These are phyloP conservation scores for Uropsilus gracilis DNA, from an alignment of 2,113 vertebrate genomes.

Conservation along the genomic window DNA sequence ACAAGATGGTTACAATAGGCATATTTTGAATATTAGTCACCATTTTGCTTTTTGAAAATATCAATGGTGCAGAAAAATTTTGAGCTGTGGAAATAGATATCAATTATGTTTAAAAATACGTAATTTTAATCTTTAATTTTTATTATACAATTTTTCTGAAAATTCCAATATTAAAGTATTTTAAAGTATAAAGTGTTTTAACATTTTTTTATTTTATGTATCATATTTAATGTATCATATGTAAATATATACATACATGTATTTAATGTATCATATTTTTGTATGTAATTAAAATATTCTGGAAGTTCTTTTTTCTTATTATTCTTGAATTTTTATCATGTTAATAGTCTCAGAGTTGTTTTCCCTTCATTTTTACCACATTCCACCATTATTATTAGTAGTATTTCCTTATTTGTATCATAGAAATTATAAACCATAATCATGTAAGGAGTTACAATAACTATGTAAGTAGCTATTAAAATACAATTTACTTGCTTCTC, in stretches of 20 bases:
- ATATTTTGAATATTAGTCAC: background rate
- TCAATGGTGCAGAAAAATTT: background rate
- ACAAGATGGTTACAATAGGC: too few relatives aligned
- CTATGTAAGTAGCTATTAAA: background rate
- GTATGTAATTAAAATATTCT: constrained; percentile 12
- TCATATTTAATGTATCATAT: too few relatives aligned
- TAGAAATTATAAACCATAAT: background rate
- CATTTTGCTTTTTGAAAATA: background rate
- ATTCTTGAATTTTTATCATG: background rate
- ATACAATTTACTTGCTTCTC: background rate
- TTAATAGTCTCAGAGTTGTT: background rate
- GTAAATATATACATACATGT: too few relatives aligned
- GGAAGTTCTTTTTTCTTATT: too few relatives aligned
- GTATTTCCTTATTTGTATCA: background rate
- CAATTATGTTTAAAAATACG: too few relatives aligned
- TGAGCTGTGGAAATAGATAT: background rate
- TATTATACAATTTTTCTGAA: background rate
- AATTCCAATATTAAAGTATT: background rate
- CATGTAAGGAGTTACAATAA: background rate
- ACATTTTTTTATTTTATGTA: background rate
- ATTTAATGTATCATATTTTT: background rate
- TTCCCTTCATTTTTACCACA: background rate
- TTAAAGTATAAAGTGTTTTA: background rate
- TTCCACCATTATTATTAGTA: background rate
- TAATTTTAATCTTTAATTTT: too few relatives aligned